phyloP scores from a whole-genome alignment of 2,797 vertebrate species.

The Morus bassanus region DNA sequence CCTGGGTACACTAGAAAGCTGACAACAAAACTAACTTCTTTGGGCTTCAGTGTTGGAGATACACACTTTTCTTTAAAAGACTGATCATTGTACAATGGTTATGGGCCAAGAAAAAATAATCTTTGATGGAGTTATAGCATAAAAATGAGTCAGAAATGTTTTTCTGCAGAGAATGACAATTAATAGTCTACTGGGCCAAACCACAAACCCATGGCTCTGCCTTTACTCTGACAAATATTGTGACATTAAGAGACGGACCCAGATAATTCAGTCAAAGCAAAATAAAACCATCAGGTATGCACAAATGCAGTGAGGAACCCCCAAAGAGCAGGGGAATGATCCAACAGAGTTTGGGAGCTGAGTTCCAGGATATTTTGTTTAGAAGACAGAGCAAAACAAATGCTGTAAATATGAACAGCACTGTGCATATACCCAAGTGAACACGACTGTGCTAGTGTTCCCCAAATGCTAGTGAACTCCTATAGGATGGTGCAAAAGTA shows the following conservation, averaged over 20 bases:
- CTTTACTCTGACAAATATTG: background rate
- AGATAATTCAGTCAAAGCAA: background rate
- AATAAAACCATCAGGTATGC: background rate
- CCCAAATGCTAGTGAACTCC: background rate
- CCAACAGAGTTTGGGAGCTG: background rate
- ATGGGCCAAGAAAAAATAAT: background rate
- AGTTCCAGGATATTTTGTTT: background rate
- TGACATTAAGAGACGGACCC: background rate
- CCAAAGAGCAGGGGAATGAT: background rate
- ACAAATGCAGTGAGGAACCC: background rate
- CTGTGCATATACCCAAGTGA: background rate
- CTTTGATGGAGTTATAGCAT: background rate
- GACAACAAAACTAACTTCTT: slow-evolving; percentile 8
- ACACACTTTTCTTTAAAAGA: background rate
- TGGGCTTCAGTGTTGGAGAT: background rate
- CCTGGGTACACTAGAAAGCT: background rate
- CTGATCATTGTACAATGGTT: background rate
- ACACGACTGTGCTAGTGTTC: background rate
- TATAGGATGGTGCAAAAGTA: background rate
- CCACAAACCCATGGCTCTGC: background rate
- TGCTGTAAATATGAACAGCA: background rate
- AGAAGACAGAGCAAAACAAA: background rate
- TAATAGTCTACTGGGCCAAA: background rate
- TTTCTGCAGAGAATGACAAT: background rate
- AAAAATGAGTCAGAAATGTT: background rate